These are phyloP conservation scores for western clawed frog (Xenopus tropicalis) DNA, from an alignment of 2,113 vertebrate genomes.

Conservation along the genomic window DNA sequence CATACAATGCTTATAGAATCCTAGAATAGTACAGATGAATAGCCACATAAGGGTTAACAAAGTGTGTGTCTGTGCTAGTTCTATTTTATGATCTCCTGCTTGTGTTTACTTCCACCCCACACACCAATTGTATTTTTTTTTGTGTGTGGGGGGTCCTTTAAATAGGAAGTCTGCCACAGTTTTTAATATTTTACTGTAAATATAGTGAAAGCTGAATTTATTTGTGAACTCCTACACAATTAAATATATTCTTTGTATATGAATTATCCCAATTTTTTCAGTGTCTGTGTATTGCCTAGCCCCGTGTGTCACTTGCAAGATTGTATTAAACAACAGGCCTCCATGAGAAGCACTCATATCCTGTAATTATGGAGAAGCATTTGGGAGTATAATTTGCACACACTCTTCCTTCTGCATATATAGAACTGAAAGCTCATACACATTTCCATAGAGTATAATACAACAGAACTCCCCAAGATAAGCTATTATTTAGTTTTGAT, in stretches of 20 bases:
- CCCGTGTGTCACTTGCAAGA: no score
- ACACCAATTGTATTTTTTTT: conserved; percentile 53
- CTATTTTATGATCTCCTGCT: conserved; percentile 61
- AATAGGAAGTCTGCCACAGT: conserved; percentile 63
- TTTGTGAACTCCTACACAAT: conserved; percentile 70
- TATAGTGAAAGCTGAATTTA: conserved; percentile 65
- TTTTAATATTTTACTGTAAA: conserved; percentile 59
- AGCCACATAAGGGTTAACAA: conserved; percentile 70
- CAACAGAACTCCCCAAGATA: no score
- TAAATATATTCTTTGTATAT: conserved; percentile 69
- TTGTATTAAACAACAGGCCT: no score
- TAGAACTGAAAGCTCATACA: no score
- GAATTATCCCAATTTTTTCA: conserved; percentile 5
- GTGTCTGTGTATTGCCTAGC: no score
- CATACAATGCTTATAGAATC: conserved; percentile 44
- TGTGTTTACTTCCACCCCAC: conserved; percentile 46
- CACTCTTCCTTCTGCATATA: no score
- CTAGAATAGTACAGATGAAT: conserved; percentile 65
- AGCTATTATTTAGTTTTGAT: no score
- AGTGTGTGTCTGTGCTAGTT: conserved; percentile 53
- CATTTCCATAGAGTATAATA: no score
- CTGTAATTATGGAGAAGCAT: no score
- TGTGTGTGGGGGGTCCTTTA: conserved; percentile 60
- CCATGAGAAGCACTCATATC: no score
- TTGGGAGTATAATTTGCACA: no score